Evolutionary conservation across 2,888 invertebrate species (phyloP), one percentile per base, ranked within the genome.

Genomic region (Pharmacophagus antenor): DNA sequence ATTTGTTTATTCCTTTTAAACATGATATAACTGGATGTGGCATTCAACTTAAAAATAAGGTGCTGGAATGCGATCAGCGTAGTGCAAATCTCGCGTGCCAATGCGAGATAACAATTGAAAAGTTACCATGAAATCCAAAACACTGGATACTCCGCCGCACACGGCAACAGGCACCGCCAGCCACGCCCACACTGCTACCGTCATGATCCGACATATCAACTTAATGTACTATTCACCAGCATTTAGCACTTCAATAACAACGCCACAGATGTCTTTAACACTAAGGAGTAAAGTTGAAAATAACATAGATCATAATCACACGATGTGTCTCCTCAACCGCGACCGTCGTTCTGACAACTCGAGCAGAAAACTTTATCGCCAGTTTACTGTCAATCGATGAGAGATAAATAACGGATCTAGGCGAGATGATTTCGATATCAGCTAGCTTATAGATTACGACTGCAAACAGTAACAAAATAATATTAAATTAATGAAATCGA

Each of bases 131-230:
- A 73, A 88, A 83, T 77, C 88, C 88, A 67, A 90, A 90, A 73
- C 90, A 90, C 81, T 87, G 88, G 86, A 90, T 89, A 69, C 81
- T 88, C 48, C 88, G 72, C 66, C 89, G 88, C 81, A 85, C 82
- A 73, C 88, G 88, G 70, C 89, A 89, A 70, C 89, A 90, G 44
- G 84, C 79, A 68, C 85, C 81, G 62, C 66, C 74, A 63, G 73
- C 77, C 67, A 82, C 80, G 69, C 80, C 83, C 63, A 82, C 72
- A 81, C 86, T 88, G 70, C 73, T 82, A 70, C 73, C 81, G 77
- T 89, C 89, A 69, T 82, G 78, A 68, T 86, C 88, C 69, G 86
- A 84, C 89, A 88, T 88, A 69, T 74, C 76, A 31, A 21, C 51
- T 51, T 31, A 44, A 55, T 75, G 74, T 76, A 61, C 54, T 82